Evolutionary conservation across 2,113 vertebrate genomes (phyloP), one percentile per base, ranked within the genome.

Genomic region (Malaclemys terrapin): DNA sequence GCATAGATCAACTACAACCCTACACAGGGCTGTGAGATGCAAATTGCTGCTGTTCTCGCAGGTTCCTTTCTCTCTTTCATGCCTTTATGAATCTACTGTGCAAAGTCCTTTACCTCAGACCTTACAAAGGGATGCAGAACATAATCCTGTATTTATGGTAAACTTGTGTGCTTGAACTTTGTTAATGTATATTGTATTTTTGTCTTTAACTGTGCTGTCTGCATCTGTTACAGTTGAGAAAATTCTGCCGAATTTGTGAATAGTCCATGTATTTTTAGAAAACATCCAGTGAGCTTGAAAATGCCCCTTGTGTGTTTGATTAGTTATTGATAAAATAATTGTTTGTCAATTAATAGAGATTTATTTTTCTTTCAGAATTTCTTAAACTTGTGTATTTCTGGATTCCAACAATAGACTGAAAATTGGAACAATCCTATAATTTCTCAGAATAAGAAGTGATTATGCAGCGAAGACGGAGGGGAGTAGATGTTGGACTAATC

Each of bases 401-500:
- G 82, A 94, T 89, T 86, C 3, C 31, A 80, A 3, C 45, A 62
- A 3, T 78, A 85, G 54, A 80, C 27, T 31, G 16, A 29, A 72
- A 49, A 57, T 94, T 0, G 0, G 13, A 76, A 35, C 84, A 52
- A 19, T 59, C 47, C 49, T 87, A 35, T 13, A n/a, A 0, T 79
- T 80, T 80, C 65, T 81, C 87, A 90, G 72, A 76, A 24, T 84
- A 25, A 91, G 47, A 86, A 95, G 72, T 10, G 45, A 84, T 11
- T 93, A 98, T 99, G 97, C 97, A 97, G 27, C 97, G 96, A 93
- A 97, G 99, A 81, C 98, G 97, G 6, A 98, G 99, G 94, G 97
- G 98, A 85, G 86, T 98, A 62, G 98, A 97, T 8, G 45, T 98
- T 31, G 99, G 99, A 35, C 89, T 99, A 80, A 75, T 99, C 72